phyloP scores from a whole-genome alignment of 2,888 invertebrate genomes.

The Chesias legatella region DNA sequence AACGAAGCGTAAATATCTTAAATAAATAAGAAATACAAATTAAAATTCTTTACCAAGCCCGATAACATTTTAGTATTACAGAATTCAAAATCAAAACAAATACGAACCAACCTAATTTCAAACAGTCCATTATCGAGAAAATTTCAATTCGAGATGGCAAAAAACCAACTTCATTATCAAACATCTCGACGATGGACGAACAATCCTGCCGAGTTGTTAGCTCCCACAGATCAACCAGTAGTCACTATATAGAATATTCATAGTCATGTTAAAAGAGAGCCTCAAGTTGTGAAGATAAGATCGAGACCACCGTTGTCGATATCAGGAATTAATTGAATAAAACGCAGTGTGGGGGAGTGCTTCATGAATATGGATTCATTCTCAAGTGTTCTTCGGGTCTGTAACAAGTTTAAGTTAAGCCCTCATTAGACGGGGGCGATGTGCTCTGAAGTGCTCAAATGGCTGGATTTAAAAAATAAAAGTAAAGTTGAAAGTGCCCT shows the following conservation, averaged over 20 bases:
- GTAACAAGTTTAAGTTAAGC: conserved; percentile 58
- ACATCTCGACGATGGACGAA: conserved; percentile 11
- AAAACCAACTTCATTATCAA: conserved; percentile 11
- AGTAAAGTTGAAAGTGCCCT: too few relatives aligned
- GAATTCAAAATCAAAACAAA: too few relatives aligned
- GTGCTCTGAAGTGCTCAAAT: conserved; percentile 19
- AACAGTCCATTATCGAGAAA: too few relatives aligned
- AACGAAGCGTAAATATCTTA: too few relatives aligned
- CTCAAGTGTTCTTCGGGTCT: conserved; percentile 54
- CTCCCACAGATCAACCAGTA: conserved; percentile 13
- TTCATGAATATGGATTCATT: conserved; percentile 70
- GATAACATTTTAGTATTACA: too few relatives aligned
- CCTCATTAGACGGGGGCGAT: conserved; percentile 41
- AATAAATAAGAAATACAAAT: too few relatives aligned
- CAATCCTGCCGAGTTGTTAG: conserved; percentile 27
- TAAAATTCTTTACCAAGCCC: too few relatives aligned
- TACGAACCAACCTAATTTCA: too few relatives aligned
- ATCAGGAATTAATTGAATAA: conserved; percentile 74
- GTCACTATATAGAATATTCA: conserved; percentile 28
- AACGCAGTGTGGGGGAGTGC: conserved; percentile 53
- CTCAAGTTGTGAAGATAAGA: conserved; percentile 39
- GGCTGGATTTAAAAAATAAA: conserved; percentile 1
- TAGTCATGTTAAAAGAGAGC: conserved; percentile 39
- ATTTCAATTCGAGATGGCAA: conserved; percentile 1
- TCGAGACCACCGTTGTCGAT: conserved; percentile 36